Evolutionary conservation across 37 sponge, comb jelly and placozoan species (phyloP).

Genomic region (Ianthella basta): DNA sequence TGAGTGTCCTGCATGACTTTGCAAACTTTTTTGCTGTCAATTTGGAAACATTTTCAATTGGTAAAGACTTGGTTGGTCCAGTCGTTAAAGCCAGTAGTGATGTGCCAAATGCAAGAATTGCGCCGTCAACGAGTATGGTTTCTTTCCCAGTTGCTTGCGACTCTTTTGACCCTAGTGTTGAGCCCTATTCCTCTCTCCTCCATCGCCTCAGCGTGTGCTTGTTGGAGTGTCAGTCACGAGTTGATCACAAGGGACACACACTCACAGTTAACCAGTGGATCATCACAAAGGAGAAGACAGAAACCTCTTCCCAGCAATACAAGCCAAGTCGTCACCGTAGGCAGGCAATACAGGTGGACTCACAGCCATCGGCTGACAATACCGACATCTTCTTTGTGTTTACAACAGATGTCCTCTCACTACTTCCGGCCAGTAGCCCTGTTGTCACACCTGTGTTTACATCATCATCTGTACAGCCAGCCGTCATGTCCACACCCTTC

Average conservation of each 20-base stretch:
- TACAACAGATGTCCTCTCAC: not conserved
- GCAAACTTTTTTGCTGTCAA: not conserved
- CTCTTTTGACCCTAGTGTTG: not conserved
- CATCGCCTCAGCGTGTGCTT: not conserved
- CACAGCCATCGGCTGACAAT: not conserved
- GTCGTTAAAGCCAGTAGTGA: not conserved
- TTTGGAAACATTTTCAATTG: not conserved
- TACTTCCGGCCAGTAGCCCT: too few relatives aligned
- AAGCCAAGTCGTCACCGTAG: not conserved
- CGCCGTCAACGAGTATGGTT: not conserved
- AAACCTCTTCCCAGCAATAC: not conserved
- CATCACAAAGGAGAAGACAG: not conserved
- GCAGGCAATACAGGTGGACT: too few relatives aligned
- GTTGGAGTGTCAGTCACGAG: not conserved
- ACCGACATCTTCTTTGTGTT: conserved; percentile 1
- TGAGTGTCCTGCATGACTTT: not conserved
- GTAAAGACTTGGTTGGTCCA: not conserved
- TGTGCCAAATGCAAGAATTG: not conserved
- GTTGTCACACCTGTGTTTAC: too few relatives aligned
- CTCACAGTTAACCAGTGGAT: conserved; percentile 2
- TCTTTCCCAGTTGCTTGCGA: not conserved
- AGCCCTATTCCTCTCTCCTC: not conserved
- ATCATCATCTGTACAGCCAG: too few relatives aligned
- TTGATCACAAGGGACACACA: too few relatives aligned
- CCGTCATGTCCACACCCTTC: too few relatives aligned